Evolutionary conservation across 2,797 vertebrate species (phyloP), one percentile per base, ranked within the genome.

Genomic region (Intellagama lesueurii): DNA sequence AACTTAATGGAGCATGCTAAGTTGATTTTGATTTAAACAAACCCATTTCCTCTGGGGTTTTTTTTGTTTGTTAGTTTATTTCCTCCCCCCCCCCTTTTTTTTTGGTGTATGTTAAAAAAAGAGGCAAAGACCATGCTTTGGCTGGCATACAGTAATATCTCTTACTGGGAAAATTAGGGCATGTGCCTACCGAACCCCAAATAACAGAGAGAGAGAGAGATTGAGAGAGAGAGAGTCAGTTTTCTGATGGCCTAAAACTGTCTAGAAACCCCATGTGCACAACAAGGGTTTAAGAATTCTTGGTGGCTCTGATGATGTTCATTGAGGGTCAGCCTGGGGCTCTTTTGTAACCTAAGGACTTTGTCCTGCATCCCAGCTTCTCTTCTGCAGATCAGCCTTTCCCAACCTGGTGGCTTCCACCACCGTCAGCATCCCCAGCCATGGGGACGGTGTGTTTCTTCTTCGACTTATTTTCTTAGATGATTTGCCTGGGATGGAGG

Each of bases 11-110:
- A 72, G 40, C 40, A 49, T 79, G 60, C 32, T 47, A 86, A 66
- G 72, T 30, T 86, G 75, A 68, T 78, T 86, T 86, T 79, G 40
- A 69, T 78, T 78, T 86, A 79, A 79, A 68, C 75, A 28, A 52
- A 80, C 56, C 35, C 8, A 70, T 70, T 56, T 70, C 86, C 47
- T 69, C 66, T 24, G 70, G n/a, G 44, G 22, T 17, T 52, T 49
- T 69, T 69, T 6, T 60, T 49, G 35, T 32, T 85, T 9, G 52
- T 64, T 64, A 56, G 52, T 56, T 56, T 56, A 56, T 56, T 14
- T 56, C 52, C 4, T 40, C 40, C 40, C 1, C 52, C 12, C 52
- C 12, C n/a, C n/a, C n/a, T 64, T 19, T 12, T 19, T 64, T 22
- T 64, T 17, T 30, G 40, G 3, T 40, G 32, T 68, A 35, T 72